Evolutionary conservation across 2,113 vertebrate species (phyloP), one percentile per base, ranked within the genome.

Genomic region (Nothobranchius kuhntae): DNA sequence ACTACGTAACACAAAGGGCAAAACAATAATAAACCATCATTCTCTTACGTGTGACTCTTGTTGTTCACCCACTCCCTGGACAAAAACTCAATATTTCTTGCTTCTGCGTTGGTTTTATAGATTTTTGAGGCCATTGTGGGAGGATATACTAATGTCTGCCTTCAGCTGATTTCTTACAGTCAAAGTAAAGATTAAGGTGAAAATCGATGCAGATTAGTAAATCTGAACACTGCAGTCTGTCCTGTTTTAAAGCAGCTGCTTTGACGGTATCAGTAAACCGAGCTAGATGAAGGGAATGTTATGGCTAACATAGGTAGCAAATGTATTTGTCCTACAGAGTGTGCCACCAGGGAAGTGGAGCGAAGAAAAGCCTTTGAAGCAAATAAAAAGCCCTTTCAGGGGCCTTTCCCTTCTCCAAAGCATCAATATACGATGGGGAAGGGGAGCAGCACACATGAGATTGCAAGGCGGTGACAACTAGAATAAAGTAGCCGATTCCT

Each of bases 381-480:
- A 50, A 68, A 68, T 58, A 36, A 64, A 65, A 13, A 61, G 69
- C 21, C 51, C 56, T 66, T 73, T 62, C 26, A 67, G 71, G 62
- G 13, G 61, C 44, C 35, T 38, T 26, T 50, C 62, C 38, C 38
- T 40, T 45, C 75, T 76, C 30, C 1, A 65, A 64, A 44, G 56
- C 75, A 77, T 91, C 74, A 86, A 90, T 90, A 84, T 90, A 86
- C 90, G 61, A 87, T 83, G 53, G 79, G 54, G 48, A 30, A 55
- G 63, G 62, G 24, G 40, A 56, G 66, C 56, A 71, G 68, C 2
- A 3, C 5, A 26, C 73, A 73, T 54, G 44, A 75, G 51, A 64
- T 48, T 60, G 61, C 6, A 26, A 75, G 52, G 45, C 51, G 48
- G 64, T 51, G 68, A 81, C 79, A 73, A 68, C 62, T 67, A 77